A percentile compares a stretch with the other conserved stretches of the same genome.
Conservation (phyloP, 2,888 invertebrate genomes). For the Tipula unca region DNA sequence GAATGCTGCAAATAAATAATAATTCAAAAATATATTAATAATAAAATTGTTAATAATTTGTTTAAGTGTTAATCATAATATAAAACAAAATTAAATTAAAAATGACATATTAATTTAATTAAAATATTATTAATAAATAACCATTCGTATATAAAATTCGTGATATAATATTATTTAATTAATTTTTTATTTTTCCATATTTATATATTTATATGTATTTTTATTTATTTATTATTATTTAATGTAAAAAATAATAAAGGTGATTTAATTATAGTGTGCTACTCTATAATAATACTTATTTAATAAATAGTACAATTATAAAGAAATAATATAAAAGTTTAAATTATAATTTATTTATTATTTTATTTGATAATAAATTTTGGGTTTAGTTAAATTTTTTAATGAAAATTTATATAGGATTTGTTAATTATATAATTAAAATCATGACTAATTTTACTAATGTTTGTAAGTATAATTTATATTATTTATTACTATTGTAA, state of each 20-base stretch:
- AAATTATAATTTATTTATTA: neutral
- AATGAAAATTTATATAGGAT: conserved; percentile 14
- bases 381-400: neutral
- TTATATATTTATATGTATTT: neutral
- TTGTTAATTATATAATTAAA: neutral
- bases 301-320: neutral
- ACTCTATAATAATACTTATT: neutral
- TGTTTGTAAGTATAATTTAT: conserved; percentile 38
- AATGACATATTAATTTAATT: neutral
- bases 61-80: neutral
- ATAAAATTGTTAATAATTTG: neutral
- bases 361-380: neutral
- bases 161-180: neutral
- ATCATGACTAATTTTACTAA: conserved; percentile 41
- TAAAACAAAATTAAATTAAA: neutral
- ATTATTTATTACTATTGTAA: neutral
- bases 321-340: neutral
- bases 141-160: neutral
- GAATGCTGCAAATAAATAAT: neutral
- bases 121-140: neutral
- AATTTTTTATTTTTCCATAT: neutral
- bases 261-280: neutral
- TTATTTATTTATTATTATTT: neutral
- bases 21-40: neutral
- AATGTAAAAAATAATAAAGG: neutral